Evolutionary conservation across 1,140 invertebrate genomes (phyloP).

Genomic region (Polypedilum pembai): DNA sequence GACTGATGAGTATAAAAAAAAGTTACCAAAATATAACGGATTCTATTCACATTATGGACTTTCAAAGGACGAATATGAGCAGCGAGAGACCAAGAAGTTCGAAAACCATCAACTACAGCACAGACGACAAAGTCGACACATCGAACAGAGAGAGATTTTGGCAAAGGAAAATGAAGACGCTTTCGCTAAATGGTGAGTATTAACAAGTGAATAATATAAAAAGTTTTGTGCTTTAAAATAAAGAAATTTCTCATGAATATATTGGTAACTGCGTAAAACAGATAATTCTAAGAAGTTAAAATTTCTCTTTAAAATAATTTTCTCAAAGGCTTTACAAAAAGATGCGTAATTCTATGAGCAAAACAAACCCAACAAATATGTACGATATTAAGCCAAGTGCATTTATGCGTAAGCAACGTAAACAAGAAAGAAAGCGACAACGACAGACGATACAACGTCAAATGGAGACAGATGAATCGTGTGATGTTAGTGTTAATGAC

Average conservation of each 20-base stretch:
- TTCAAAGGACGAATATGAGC: conserved; percentile 38
- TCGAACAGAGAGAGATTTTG: conserved; percentile 30
- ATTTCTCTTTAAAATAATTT: background rate
- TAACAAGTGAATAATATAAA: background rate
- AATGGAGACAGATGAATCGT: background rate
- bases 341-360: conserved; percentile 8
- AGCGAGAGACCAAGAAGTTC: conserved; percentile 35
- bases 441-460: background rate
- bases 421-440: background rate
- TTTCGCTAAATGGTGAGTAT: conserved; percentile 19
- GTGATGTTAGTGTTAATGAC: background rate
- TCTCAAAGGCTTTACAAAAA: conserved; percentile 1
- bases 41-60: conserved; percentile 43
- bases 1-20: conserved; percentile 35
- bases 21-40: conserved; percentile 39
- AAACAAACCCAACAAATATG: conserved; percentile 1
- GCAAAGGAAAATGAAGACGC: conserved; percentile 33
- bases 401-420: background rate
- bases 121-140: conserved; percentile 20
- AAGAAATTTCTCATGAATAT: too few relatives aligned
- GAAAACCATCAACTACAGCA: conserved; percentile 34
- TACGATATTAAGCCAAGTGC: background rate
- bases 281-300: background rate
- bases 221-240: background rate
- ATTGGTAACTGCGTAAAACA: too few relatives aligned